Base-by-base conservation (phyloP, 2,888 invertebrate species). In the Lobophora halterata region DNA sequence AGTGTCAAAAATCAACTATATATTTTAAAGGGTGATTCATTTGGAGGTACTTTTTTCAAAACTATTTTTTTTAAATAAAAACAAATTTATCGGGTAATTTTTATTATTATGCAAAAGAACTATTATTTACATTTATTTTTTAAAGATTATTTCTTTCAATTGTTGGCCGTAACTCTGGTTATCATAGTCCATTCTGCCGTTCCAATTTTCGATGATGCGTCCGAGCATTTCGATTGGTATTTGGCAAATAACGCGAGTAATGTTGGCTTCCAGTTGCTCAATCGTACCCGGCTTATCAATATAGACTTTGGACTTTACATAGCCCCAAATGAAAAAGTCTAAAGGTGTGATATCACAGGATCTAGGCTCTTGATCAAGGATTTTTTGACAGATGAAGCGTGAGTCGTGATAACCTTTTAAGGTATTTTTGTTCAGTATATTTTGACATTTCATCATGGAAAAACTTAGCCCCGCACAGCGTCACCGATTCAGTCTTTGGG, bases 21-120 rank as follows among this genome's bases (percentile, higher is more conserved):
- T 17, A 26, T 21, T 25, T 8, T 25, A 30, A 36, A 30, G 40
- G 40, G 45, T 36, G 45, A 32, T 18, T 18, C 18, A 18, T 18
- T 18, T 18, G 18, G 18, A 18, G 18, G 3, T 18, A 18, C n/a
- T 18, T 18, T 18, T 18, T 18, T 18, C 3, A 18, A 18, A 5
- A 18, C 3, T 5, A 5, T 18, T 6, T 18, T n/a, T n/a, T n/a
- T n/a, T n/a, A n/a, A 6, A 18, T 5, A 5, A 18, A 18, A 18
- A 18, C 18, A 18, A 18, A 18, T n/a, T n/a, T n/a, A 18, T 18
- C 18, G 18, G 18, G 18, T 18, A 18, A 18, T 18, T 6, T 18
- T 18, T 18, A 18, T 18, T 18, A 18, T 18, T 5, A 18, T 18
- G n/a, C 18, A n/a, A 18, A 18, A 18, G 18, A 18, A 18, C 18